Evolutionary conservation across 2,797 vertebrate genomes (phyloP), one percentile per base, ranked within the genome.

Genomic region (Neomorphus geoffroyi): DNA sequence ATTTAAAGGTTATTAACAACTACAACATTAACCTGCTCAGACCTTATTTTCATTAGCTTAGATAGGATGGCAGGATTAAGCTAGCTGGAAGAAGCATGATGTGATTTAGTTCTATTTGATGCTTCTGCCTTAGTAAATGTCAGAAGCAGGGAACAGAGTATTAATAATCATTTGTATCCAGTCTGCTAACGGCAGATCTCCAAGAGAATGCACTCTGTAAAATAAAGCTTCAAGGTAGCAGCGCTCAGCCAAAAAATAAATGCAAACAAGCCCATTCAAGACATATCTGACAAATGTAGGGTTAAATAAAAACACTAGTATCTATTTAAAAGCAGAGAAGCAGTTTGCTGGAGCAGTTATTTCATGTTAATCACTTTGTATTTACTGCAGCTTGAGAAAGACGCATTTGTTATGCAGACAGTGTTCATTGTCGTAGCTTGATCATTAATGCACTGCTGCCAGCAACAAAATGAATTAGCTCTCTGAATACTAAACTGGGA

Each of bases 331-430:
- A 96, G 91, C 80, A 22, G 13, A 94, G 74, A 93, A 97, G 93
- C 90, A 94, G 89, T 97, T 95, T 96, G 86, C 94, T 83, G 72
- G 82, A 97, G 94, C 91, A 96, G 93, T 92, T 95, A 96, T 97
- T 97, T 95, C 95, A 92, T 96, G 95, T 97, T 97, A 97, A 98
- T 97, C 97, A 95, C 94, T 97, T 82, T 93, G 94, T 97, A 96
- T 98, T 96, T 97, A 97, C 97, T 96, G 97, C 94, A 94, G 96
- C 96, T 97, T 73, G 83, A 97, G 97, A 98, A 98, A 98, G 97
- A 95, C 95, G 3, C 91, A 95, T 97, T 97, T 98, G 97, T 98
- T 97, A 97, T 97, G 97, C 97, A 97, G 97, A 97, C 97, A 96
- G 97, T 96, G 97, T 97, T 96, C 97, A 95, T 96, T 97, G 97